Evolutionary conservation across 2,888 invertebrate genomes (phyloP).

Genomic region (Zelleria hepariella): DNA sequence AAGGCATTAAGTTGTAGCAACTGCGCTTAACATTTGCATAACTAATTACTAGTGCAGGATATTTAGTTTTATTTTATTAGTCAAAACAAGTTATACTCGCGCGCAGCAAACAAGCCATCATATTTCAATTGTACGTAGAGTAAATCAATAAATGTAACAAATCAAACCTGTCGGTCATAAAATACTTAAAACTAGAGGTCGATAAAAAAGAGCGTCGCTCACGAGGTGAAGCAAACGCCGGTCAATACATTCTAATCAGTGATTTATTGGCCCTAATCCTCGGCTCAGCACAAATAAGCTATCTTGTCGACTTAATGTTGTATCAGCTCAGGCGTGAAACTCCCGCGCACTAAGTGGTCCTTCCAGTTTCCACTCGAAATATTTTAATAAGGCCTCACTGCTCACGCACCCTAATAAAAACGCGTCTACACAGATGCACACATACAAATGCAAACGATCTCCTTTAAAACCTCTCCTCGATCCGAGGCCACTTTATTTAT

Average conservation of each 20-base stretch:
- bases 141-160: not conserved
- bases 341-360: conserved; percentile 73
- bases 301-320: conserved; percentile 72
- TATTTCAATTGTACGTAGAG: not conserved
- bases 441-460: conserved; percentile 41
- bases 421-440: conserved; percentile 41
- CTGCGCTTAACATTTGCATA: conserved; percentile 24
- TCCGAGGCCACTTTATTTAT: conserved; percentile 57
- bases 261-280: conserved; percentile 71
- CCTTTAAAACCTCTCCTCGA: conserved; percentile 39
- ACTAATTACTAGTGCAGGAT: conserved; percentile 27
- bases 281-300: conserved; percentile 71
- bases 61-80: not conserved
- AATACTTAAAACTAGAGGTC: conserved; percentile 49
- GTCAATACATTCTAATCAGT: conserved; percentile 73
- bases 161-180: conserved; percentile 32
- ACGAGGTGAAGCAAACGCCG: conserved; percentile 60
- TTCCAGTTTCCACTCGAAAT: conserved; percentile 73
- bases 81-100: not conserved
- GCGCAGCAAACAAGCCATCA: not conserved
- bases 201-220: conserved; percentile 54
- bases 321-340: conserved; percentile 71
- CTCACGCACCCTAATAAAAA: conserved; percentile 71
- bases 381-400: conserved; percentile 71
- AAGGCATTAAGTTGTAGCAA: conserved; percentile 4